Evolutionary conservation across 1,140 invertebrate genomes (phyloP), one percentile per base, ranked within the genome.

Genomic region (Ips nitidus): DNA sequence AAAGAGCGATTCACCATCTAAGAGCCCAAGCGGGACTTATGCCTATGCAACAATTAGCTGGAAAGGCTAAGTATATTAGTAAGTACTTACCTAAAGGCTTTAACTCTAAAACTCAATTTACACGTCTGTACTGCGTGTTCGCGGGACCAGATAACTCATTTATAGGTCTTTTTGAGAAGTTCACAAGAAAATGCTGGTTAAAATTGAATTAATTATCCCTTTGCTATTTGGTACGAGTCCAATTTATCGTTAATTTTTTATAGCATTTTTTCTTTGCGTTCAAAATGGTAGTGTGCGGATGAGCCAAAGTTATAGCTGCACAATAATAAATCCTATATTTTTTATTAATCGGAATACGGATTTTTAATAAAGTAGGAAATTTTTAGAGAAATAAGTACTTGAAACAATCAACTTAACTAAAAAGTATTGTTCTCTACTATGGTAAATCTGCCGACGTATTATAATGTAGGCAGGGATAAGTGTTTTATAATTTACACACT

Each of bases 21-120:
- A 78, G 75, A 78, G 78, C 75, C 69, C 65, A 60, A 76, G 74
- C 77, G 77, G 72, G 76, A 76, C 78, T 78, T 79, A 79, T 79
- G 76, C 74, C 70, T 77, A 75, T 76, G 76, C 76, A 79, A 80
- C 77, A 80, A 79, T 80, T 80, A 80, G 74, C 71, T 77, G 55
- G 47, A 71, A 73, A 74, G 73, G 71, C 77, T 80, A 80, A 79
- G 76, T 78, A 77, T 80, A 79, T 79, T 79, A 79, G 75, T 75
- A 73, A 75, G 74, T 80, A 79, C 76, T 79, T 79, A 79, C 78
- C 75, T 79, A 75, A 72, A 64, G 74, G 76, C 75, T 75, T 76
- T 76, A 77, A 74, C 71, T 74, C 71, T 70, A 73, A 71, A 79
- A 79, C 76, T 79, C 75, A 79, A 79, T 79, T 79, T 78, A 70